Conservation (phyloP, 1,140 invertebrate species). For the Ips typographus region DNA sequence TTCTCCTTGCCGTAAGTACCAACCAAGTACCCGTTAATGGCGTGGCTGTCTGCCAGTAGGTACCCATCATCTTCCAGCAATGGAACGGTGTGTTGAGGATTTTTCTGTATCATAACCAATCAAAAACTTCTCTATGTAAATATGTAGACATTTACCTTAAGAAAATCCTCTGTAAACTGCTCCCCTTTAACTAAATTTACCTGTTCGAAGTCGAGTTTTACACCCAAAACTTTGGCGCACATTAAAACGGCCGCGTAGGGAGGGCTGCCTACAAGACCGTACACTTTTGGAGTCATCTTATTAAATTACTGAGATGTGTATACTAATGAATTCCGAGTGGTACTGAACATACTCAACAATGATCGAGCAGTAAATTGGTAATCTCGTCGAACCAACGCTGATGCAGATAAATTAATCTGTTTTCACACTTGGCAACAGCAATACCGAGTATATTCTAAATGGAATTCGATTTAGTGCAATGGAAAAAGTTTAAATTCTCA, state of each 20-base stretch:
- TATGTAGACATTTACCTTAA: background rate
- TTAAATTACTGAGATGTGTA: too few relatives aligned
- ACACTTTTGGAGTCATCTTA: background rate
- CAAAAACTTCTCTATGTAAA: background rate
- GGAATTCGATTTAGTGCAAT: too few relatives aligned
- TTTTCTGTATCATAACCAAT: constrained; percentile 49
- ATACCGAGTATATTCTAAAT: too few relatives aligned
- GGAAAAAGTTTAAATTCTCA: too few relatives aligned
- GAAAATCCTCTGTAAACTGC: background rate
- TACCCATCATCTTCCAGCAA: constrained; percentile 66
- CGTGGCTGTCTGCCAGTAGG: constrained; percentile 61
- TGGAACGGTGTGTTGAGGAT: constrained; percentile 68
- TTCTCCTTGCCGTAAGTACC: constrained; percentile 57
- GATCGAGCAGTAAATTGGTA: too few relatives aligned
- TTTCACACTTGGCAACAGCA: too few relatives aligned
- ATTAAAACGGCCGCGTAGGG: background rate
- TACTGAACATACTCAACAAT: too few relatives aligned
- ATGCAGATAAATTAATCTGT: too few relatives aligned
- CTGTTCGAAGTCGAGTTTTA: background rate
- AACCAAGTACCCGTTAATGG: constrained; percentile 59
- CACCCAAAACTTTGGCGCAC: background rate
- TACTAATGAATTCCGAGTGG: too few relatives aligned
- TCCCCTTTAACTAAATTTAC: background rate
- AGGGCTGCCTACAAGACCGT: background rate
- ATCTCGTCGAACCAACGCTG: too few relatives aligned